These are phyloP conservation scores for Chloebia gouldiae DNA, from an alignment of 2,113 vertebrate species.

Conservation along the genomic window DNA sequence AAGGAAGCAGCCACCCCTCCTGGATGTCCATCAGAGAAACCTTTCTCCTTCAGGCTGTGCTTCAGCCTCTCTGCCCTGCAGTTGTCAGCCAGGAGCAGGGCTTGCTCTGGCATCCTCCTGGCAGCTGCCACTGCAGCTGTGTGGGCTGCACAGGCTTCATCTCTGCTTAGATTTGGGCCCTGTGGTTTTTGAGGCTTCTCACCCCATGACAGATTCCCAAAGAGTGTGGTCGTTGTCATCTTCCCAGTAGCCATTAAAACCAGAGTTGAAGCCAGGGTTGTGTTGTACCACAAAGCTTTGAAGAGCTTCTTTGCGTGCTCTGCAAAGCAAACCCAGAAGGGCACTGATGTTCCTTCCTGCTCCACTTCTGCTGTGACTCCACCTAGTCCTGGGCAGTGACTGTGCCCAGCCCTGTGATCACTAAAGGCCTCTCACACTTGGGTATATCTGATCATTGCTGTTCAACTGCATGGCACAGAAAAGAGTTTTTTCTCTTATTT, in stretches of 20 bases:
- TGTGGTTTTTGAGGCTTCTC: slow-evolving; percentile 61
- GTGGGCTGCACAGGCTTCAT: slow-evolving; percentile 23
- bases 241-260: slow-evolving; percentile 44
- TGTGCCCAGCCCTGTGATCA: not conserved
- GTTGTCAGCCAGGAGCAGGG: not conserved
- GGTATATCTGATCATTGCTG: not conserved
- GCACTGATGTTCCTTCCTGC: not conserved
- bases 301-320: slow-evolving; percentile 20
- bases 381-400: not conserved
- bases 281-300: slow-evolving; percentile 36
- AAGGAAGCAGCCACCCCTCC: not conserved
- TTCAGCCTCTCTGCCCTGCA: not conserved
- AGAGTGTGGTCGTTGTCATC: slow-evolving; percentile 50
- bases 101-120: not conserved
- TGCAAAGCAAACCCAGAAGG: slow-evolving; percentile 2
- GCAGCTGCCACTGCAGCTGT: slow-evolving; percentile 11
- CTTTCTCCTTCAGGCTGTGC: not conserved
- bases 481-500: not conserved
- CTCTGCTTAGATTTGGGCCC: slow-evolving; percentile 19
- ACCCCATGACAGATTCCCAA: slow-evolving; percentile 29
- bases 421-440: not conserved
- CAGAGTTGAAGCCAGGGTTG: slow-evolving; percentile 65
- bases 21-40: slow-evolving; percentile 29
- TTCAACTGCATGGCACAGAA: not conserved
- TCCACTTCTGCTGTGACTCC: not conserved